Evolutionary conservation across 1,140 invertebrate species (phyloP).

Genomic region (Bombus terrestris): DNA sequence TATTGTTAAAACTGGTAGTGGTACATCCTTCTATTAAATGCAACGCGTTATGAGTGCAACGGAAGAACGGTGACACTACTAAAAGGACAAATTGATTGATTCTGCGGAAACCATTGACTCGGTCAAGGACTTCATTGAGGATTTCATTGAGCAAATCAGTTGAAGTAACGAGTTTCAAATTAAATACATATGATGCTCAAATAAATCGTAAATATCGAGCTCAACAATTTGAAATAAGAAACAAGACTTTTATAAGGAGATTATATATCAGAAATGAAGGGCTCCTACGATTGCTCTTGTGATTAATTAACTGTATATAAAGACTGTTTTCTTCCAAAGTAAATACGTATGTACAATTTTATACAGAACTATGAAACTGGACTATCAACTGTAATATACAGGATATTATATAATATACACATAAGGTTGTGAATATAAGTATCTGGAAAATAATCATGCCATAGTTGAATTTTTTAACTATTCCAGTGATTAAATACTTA

Average conservation of each 20-base stretch:
- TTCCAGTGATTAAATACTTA: too few species aligned
- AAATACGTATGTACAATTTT: neutral
- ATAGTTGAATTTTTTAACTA: too few species aligned
- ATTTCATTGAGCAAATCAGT: neutral
- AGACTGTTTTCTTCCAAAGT: neutral
- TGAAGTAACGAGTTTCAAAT: neutral
- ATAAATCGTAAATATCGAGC: neutral
- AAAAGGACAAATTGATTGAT: neutral
- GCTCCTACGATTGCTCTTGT: too few species aligned
- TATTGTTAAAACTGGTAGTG: neutral
- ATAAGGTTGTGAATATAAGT: too few species aligned
- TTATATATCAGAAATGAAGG: neutral
- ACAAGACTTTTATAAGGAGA: neutral
- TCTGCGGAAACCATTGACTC: neutral
- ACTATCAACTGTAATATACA: too few species aligned
- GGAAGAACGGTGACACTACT: neutral
- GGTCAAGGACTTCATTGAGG: neutral
- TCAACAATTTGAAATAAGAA: neutral
- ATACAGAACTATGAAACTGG: too few species aligned
- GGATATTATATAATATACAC: too few species aligned
- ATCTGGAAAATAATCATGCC: neutral
- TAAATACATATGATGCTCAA: neutral
- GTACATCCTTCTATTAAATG: neutral
- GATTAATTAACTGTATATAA: too few species aligned
- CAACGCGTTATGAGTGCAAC: neutral